Evolutionary conservation across 2,797 vertebrate species (phyloP).

Genomic region (Hipposideros larvatus): DNA sequence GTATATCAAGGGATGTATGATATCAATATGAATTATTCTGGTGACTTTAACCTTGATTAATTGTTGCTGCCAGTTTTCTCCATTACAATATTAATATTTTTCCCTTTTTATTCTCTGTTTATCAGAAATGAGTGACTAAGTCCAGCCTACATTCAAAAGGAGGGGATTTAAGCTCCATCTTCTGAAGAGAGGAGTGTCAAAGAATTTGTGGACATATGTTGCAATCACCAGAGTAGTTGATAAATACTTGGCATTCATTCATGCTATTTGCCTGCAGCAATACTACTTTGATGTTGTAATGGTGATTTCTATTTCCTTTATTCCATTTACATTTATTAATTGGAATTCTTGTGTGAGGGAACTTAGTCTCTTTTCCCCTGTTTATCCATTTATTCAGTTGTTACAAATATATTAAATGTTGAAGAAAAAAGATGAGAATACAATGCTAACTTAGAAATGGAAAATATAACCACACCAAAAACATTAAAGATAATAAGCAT

Average conservation of each 20-base stretch:
- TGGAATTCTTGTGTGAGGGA: too few species aligned
- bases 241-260: background rate
- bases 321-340: background rate
- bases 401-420: background rate
- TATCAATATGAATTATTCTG: too few species aligned
- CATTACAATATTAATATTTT: background rate
- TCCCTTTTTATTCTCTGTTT: background rate
- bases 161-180: too few species aligned
- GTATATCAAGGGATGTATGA: background rate
- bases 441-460: background rate
- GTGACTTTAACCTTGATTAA: background rate
- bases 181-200: too few species aligned
- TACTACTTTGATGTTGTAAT: background rate
- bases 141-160: too few species aligned
- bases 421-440: background rate
- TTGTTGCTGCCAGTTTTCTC: background rate
- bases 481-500: background rate
- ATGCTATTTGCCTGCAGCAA: background rate
- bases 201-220: too few species aligned
- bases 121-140: background rate
- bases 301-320: background rate
- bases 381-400: too few species aligned
- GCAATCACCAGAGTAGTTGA: too few species aligned
- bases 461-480: background rate
- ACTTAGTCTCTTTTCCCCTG: too few species aligned